Conservation (phyloP, 2,888 invertebrate genomes). For the Drosophila subquinaria region DNA sequence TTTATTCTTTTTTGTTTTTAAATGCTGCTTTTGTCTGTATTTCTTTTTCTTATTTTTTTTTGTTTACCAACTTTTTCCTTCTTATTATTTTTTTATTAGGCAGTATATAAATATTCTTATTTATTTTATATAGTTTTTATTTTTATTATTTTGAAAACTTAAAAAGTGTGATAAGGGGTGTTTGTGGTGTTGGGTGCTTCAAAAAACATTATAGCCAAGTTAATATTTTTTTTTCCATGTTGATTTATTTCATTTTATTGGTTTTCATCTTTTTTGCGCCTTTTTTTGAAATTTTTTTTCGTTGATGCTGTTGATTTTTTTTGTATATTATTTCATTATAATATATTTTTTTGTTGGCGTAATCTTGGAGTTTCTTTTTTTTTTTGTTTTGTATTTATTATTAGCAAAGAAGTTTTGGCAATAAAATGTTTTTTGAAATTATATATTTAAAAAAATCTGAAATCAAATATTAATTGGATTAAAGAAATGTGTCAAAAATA, state of each 20-base stretch:
- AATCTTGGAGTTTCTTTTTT: constrained; percentile 65
- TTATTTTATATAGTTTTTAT: constrained; percentile 31
- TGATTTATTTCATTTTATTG: constrained; percentile 65
- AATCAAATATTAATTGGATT: constrained; percentile 85
- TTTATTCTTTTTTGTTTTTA: constrained; percentile 56
- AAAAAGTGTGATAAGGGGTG: constrained; percentile 82
- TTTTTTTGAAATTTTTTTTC: constrained; percentile 67
- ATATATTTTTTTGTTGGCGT: constrained; percentile 69
- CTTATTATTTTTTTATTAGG: constrained; percentile 35
- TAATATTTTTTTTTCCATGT: constrained; percentile 57
- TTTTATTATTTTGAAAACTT: constrained; percentile 72
- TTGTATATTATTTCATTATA: constrained; percentile 62
- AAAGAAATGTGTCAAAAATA: constrained; percentile 79
- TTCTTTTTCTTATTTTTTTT: constrained; percentile 59
- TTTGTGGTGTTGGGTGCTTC: constrained; percentile 83
- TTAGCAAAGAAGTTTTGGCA: constrained; percentile 83
- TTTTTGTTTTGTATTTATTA: constrained; percentile 71
- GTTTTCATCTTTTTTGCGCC: constrained; percentile 73
- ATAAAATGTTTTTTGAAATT: constrained; percentile 86
- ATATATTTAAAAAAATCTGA: constrained; percentile 86
- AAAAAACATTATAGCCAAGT: constrained; percentile 86
- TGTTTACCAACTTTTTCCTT: constrained; percentile 44
- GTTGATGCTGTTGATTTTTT: constrained; percentile 64
- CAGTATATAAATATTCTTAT: constrained; percentile 46
- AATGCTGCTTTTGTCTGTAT: constrained; percentile 62